Conservation (phyloP, 1,140 invertebrate species). For the Sitobion miscanthi region DNA sequence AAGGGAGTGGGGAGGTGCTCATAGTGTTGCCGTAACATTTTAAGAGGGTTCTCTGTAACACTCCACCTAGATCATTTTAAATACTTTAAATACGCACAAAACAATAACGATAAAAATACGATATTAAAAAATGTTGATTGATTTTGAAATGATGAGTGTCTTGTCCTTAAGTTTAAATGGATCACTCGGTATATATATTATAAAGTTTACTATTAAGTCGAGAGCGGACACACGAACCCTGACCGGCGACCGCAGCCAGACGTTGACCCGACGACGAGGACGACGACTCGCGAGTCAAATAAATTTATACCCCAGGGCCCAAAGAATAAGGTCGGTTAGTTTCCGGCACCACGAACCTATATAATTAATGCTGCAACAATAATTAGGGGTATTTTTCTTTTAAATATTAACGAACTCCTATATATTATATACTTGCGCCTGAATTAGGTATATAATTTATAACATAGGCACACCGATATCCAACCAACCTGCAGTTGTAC, state of each 20-base stretch:
- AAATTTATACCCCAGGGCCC: not conserved
- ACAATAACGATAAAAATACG: no score
- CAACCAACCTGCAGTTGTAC: not conserved
- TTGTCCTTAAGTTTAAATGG: not conserved
- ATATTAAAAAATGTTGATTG: no score
- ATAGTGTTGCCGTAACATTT: no score
- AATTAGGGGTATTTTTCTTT: not conserved
- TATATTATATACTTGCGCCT: not conserved
- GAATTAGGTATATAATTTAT: not conserved
- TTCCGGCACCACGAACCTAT: not conserved
- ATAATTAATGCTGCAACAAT: not conserved
- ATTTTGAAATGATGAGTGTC: no score
- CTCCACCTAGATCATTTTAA: no score
- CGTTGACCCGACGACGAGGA: not conserved
- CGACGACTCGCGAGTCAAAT: not conserved
- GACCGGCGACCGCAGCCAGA: not conserved
- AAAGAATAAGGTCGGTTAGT: not conserved
- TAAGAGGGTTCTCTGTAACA: no score
- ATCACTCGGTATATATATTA: not conserved
- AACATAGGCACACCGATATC: not conserved
- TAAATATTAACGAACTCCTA: not conserved
- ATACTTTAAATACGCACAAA: no score
- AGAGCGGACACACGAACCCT: not conserved
- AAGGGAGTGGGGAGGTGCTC: no score
- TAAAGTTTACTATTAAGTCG: not conserved